Conservation (phyloP, 2,797 vertebrate genomes). For the Acestrorhynchus altus region DNA sequence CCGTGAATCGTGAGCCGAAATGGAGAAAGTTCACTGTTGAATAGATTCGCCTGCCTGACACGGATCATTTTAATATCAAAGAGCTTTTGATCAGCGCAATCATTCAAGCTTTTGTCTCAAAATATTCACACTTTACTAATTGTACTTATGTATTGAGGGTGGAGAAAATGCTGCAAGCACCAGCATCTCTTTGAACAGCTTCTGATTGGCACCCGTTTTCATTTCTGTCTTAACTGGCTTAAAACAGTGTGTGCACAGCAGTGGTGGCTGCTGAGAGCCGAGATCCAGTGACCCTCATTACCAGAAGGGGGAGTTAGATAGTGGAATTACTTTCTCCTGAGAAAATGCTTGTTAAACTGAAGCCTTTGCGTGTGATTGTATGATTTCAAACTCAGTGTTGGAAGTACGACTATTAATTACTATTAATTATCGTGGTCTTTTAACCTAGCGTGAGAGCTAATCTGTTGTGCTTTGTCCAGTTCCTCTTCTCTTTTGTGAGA, state of each 20-base stretch:
- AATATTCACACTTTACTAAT: constrained; percentile 50
- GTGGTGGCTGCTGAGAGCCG: background rate
- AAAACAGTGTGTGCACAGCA: background rate
- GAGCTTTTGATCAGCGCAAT: constrained; percentile 58
- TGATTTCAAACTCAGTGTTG: background rate
- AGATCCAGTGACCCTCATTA: background rate
- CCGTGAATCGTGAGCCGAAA: constrained; percentile 32
- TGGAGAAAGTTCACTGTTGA: constrained; percentile 32
- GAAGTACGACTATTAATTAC: background rate
- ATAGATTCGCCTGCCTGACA: constrained; percentile 45
- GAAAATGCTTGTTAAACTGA: background rate
- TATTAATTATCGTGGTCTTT: too few species aligned
- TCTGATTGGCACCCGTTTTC: constrained; percentile 15
- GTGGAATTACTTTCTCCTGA: background rate
- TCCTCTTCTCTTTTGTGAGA: too few species aligned
- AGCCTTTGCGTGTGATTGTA: background rate
- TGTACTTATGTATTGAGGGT: constrained; percentile 24
- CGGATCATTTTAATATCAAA: constrained; percentile 62
- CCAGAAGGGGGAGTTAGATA: background rate
- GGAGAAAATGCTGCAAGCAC: background rate
- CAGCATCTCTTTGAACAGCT: constrained; percentile 14
- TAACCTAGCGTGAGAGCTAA: too few species aligned
- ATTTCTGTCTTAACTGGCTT: background rate
- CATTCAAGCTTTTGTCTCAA: constrained; percentile 52
- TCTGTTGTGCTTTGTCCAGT: too few species aligned